Base-by-base conservation (phyloP, 1,140 invertebrate genomes). In the Caenorhabditis latens region DNA sequence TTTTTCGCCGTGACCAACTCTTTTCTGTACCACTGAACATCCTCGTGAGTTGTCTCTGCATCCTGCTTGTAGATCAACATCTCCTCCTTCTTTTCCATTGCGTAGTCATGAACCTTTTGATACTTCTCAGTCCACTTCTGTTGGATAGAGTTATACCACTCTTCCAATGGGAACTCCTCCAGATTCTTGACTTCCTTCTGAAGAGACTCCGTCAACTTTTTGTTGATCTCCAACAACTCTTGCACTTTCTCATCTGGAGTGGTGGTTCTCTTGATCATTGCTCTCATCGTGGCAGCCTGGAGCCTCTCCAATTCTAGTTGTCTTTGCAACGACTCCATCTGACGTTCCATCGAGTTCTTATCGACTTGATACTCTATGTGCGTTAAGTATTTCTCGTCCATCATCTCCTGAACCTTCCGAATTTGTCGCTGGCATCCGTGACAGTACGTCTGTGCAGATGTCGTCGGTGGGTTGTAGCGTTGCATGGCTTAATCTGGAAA, bases 381-480 rank as follows among this genome's bases (percentile, higher is more conserved):
- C 2, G 7, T 4, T 0, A 50, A 9, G n/a, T 79, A 79, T 5
- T 13, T 6, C 46, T 79, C 19, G 40, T 50, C n/a, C 46, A 79
- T 50, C 2, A 79, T 4, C n/a, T 50, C n/a, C 5, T 79, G 40
- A 43, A 79, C 46, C n/a, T 79, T 79, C 3, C 46, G 46, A 11
- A 79, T 48, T n/a, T 79, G 71, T 14, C 71, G 71, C 1, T 46
- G 43, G 16, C 71, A 79, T 79, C 71, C 71, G 4, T 11, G n/a
- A 46, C 71, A 79, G 46, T 50, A n/a, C 3, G n/a, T n/a, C 42
- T 79, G 71, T 14, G 43, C 46, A 3, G 71, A 79, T 8, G 46
- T 79, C 19, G 19, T 11, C 53, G 71, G 71, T 50, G 71, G 71
- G 24, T 79, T 79, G n/a, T 79, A 79, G 46, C 71, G 71, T 50